Conservation (phyloP, 1,140 invertebrate species). For the Diachasma alloeum region DNA sequence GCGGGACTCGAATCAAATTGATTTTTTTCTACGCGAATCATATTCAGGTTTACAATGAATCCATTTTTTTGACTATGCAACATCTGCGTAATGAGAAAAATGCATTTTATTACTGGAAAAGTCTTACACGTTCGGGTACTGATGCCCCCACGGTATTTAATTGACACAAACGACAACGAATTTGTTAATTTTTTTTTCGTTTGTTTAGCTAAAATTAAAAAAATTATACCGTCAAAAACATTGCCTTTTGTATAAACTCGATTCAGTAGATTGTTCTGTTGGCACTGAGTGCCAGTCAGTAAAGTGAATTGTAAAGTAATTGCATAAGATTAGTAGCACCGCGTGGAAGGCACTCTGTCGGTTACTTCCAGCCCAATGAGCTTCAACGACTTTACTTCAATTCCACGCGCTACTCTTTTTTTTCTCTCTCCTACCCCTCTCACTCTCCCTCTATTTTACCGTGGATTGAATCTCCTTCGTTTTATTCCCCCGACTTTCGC, state of each 20-base stretch:
- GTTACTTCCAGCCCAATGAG: constrained; percentile 64
- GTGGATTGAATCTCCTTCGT: background rate
- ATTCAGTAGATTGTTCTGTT: constrained; percentile 59
- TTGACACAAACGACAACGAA: too few species aligned
- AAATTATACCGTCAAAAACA: background rate
- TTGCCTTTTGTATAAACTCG: constrained; percentile 47
- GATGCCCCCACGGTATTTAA: too few species aligned
- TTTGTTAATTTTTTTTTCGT: background rate
- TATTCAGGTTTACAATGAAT: too few species aligned
- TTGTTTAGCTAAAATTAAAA: too few species aligned
- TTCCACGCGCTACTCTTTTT: constrained; percentile 42
- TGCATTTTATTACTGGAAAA: too few species aligned
- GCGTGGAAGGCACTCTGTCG: constrained; percentile 61
- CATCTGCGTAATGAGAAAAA: too few species aligned
- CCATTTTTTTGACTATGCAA: too few species aligned
- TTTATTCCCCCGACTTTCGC: constrained; percentile 4
- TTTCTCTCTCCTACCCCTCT: constrained; percentile 19
- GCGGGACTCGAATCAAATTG: too few species aligned
- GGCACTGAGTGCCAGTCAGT: constrained; percentile 57
- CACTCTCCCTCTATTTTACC: constrained; percentile 23
- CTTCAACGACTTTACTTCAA: constrained; percentile 64
- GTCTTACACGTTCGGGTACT: too few species aligned
- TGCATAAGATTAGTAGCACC: constrained; percentile 64
- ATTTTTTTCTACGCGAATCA: too few species aligned
- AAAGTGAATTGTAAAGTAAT: constrained; percentile 67